Conservation (phyloP, 2,888 invertebrate genomes). For the Amaurobius ferox region DNA sequence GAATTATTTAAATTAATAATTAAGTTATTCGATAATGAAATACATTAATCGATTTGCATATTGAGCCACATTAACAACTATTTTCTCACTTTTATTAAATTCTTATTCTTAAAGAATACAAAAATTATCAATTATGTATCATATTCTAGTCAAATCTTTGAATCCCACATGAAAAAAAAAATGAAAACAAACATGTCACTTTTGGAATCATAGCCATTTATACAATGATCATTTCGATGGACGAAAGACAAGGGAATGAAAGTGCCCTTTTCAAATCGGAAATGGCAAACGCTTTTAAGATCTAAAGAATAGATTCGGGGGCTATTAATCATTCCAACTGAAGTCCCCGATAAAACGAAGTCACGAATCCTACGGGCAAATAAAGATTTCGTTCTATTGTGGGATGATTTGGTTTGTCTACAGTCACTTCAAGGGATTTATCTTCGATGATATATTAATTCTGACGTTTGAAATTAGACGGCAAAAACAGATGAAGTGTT, state of each 20-base stretch:
- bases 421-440: neutral
- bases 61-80: too few relatives aligned
- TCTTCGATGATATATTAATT: slow-evolving; percentile 9
- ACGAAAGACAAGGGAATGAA: slow-evolving; percentile 23
- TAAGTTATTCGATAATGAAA: too few relatives aligned
- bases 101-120: too few relatives aligned
- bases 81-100: too few relatives aligned
- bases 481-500: neutral
- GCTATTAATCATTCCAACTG: slow-evolving; percentile 48
- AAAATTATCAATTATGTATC: too few relatives aligned
- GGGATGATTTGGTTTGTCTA: neutral
- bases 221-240: slow-evolving; percentile 9
- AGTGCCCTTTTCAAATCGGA: slow-evolving; percentile 27
- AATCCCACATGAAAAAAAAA: neutral
- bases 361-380: slow-evolving; percentile 3
- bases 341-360: slow-evolving; percentile 6
- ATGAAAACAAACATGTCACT: neutral
- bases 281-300: slow-evolving; percentile 29
- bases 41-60: too few relatives aligned
- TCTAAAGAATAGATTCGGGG: slow-evolving; percentile 50
- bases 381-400: neutral
- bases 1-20: too few relatives aligned
- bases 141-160: neutral
- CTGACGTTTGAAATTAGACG: neutral
- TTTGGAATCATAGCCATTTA: neutral